Percentiles rank a stretch among this genome's conserved stretches.
Conservation (phyloP, 2,888 invertebrate genomes). For the Empis livida region DNA sequence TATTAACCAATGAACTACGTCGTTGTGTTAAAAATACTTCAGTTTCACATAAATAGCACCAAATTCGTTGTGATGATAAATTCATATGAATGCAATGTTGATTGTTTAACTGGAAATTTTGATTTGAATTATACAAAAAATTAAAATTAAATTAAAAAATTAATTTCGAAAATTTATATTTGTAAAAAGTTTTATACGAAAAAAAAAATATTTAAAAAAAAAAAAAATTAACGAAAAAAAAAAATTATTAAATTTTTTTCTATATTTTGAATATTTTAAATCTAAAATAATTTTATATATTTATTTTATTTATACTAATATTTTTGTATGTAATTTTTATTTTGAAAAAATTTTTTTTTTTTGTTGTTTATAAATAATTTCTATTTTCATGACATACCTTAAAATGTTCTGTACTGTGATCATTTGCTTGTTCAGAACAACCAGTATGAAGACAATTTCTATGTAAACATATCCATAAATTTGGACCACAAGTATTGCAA, state of each 20-base stretch:
- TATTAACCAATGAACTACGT: slow-evolving; percentile 16
- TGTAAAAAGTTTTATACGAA: not conserved
- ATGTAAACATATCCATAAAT: slow-evolving; percentile 77
- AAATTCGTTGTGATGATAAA: slow-evolving; percentile 66
- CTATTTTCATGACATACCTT: slow-evolving; percentile 38
- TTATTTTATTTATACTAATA: not conserved
- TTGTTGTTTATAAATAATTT: not conserved
- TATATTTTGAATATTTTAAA: too few species aligned
- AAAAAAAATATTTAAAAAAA: not conserved
- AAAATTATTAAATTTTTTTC: not conserved
- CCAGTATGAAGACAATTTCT: slow-evolving; percentile 67
- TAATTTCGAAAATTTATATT: too few species aligned
- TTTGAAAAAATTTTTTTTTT: not conserved
- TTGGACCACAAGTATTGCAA: slow-evolving; percentile 60
- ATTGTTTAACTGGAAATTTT: slow-evolving; percentile 41
- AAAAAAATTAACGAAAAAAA: not conserved
- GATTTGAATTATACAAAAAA: not conserved
- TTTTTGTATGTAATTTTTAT: not conserved
- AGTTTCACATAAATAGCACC: slow-evolving; percentile 78
- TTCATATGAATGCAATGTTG: slow-evolving; percentile 74
- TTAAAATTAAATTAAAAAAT: too few species aligned
- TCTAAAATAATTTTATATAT: too few species aligned
- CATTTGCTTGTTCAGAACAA: slow-evolving; percentile 69
- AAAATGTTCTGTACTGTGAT: slow-evolving; percentile 73
- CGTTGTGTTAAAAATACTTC: slow-evolving; percentile 53